Percentiles rank a stretch among this genome's conserved stretches.
Conservation (phyloP, 2,113 vertebrate species). For the Cyanoderma ruficeps region DNA sequence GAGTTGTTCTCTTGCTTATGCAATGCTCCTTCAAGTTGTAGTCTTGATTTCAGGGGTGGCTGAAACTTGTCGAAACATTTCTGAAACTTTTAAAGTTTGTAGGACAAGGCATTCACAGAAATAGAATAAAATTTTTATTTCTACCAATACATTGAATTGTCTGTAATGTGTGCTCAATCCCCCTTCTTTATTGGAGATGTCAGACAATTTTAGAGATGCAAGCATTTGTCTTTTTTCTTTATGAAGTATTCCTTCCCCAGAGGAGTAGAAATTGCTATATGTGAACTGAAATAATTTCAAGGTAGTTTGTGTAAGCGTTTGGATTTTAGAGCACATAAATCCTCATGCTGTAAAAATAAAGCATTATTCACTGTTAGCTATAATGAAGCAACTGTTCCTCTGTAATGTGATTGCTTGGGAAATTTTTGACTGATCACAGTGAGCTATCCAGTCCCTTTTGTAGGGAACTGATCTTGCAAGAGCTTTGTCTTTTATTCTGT, state of each 20-base stretch:
- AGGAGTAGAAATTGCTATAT: background rate
- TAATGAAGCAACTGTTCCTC: conserved; percentile 3
- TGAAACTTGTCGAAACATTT: background rate
- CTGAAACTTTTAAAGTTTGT: background rate
- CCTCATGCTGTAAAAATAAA: background rate
- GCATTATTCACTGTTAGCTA: background rate
- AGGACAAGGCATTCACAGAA: background rate
- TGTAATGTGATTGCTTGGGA: conserved; percentile 25
- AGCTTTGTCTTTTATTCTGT: conserved; percentile 46
- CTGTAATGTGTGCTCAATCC: background rate
- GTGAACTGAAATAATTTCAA: background rate
- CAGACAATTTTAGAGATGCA: background rate
- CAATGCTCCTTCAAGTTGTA: background rate
- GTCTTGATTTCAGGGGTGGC: background rate
- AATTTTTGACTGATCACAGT: conserved; percentile 27
- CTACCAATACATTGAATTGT: background rate
- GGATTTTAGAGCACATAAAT: background rate
- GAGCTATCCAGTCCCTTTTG: background rate
- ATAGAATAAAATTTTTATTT: background rate
- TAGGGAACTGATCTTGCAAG: background rate
- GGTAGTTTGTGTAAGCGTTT: background rate
- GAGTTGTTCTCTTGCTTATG: background rate
- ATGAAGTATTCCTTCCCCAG: background rate
- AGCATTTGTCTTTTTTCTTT: background rate
- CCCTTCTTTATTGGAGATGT: background rate